A percentile compares a stretch with the other conserved stretches of the same genome.
phyloP scores from a whole-genome alignment of 2,888 invertebrate species.

The Synanthedon vespiformis region DNA sequence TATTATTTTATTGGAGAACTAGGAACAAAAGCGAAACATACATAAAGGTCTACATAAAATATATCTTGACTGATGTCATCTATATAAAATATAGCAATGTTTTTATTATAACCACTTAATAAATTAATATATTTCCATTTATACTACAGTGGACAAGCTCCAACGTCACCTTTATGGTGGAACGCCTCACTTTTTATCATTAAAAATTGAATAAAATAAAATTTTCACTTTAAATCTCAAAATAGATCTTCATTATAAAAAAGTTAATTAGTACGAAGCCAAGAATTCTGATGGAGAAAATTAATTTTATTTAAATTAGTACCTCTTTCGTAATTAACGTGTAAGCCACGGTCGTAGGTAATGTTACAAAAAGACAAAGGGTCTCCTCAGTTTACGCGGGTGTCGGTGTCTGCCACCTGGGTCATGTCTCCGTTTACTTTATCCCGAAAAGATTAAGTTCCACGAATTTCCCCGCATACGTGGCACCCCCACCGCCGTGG shows the following conservation, averaged over 20 bases:
- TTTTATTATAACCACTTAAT: too few species aligned
- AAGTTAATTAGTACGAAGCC: neutral
- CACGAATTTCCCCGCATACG: conserved; percentile 50
- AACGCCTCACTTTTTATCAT: too few species aligned
- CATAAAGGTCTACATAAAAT: neutral
- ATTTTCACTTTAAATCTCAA: too few species aligned
- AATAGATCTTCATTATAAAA: neutral
- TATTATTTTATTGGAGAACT: too few species aligned
- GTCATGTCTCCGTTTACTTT: conserved; percentile 69
- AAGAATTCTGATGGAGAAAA: conserved; percentile 6
- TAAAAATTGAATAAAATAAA: too few species aligned
- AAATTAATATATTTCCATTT: too few species aligned
- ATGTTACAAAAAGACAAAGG: conserved; percentile 51
- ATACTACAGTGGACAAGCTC: too few species aligned
- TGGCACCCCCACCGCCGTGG: conserved; percentile 52
- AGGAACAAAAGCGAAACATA: neutral
- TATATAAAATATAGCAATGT: too few species aligned
- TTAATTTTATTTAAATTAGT: conserved; percentile 33
- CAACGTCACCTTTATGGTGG: too few species aligned
- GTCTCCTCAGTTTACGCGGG: conserved; percentile 46
- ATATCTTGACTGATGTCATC: too few species aligned
- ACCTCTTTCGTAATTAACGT: conserved; percentile 44
- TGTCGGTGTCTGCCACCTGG: conserved; percentile 55
- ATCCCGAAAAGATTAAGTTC: conserved; percentile 68
- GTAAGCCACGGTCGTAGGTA: conserved; percentile 26